Percentiles rank a stretch among this genome's conserved stretches.
Evolutionary conservation across 1,140 invertebrate species (phyloP).

Genomic region (Drosophila bifasciata): DNA sequence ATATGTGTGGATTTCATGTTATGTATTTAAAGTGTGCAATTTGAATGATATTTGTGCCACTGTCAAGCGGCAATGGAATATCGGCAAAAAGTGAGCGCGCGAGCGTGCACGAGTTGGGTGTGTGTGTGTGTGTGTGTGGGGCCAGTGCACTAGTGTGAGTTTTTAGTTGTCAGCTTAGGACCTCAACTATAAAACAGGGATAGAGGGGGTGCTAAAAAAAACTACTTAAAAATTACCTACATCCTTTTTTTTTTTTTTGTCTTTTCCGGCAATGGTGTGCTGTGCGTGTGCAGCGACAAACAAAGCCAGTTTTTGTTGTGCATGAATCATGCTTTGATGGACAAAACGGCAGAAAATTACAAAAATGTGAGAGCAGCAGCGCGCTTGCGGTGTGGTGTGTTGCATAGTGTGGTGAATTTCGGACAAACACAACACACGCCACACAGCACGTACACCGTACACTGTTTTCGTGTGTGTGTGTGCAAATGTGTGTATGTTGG

Average conservation of each 20-base stretch:
- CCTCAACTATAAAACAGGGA: conserved; percentile 4
- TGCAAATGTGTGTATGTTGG: background rate
- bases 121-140: conserved; percentile 33
- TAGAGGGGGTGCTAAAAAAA: conserved; percentile 71
- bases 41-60: conserved; percentile 51
- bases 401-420: conserved; percentile 62
- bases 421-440: conserved; percentile 50
- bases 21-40: conserved; percentile 2
- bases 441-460: too few species aligned
- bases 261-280: too few species aligned
- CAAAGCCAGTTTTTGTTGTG: conserved; percentile 61
- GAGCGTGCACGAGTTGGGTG: conserved; percentile 10
- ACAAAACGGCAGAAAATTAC: conserved; percentile 48
- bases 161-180: conserved; percentile 3
- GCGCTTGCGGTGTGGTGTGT: too few species aligned
- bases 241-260: conserved; percentile 2
- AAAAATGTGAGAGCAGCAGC: conserved; percentile 26
- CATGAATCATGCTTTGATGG: conserved; percentile 63
- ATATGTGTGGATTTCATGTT: background rate
- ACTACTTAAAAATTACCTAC: conserved; percentile 49
- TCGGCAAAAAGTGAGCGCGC: conserved; percentile 18
- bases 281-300: conserved; percentile 51
- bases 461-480: background rate
- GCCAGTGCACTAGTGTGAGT: background rate
- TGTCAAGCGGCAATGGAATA: conserved; percentile 41